phyloP scores from a whole-genome alignment of 1,140 invertebrate genomes.

The Rhagoletis zephyria region DNA sequence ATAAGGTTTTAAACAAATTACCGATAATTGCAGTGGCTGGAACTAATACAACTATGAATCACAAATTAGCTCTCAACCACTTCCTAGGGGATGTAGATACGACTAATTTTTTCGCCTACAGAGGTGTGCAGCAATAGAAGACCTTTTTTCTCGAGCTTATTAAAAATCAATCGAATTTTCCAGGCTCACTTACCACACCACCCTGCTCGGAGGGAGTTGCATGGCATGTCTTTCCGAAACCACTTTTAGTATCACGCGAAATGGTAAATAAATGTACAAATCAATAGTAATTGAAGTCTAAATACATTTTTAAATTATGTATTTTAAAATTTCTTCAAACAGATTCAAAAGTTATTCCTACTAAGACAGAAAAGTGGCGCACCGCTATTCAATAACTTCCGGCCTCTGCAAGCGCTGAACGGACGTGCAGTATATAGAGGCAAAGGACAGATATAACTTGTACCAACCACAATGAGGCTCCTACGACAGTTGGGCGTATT shows the following conservation, averaged over 20 bases:
- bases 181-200: constrained; percentile 86
- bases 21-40: neutral
- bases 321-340: constrained; percentile 38
- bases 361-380: constrained; percentile 58
- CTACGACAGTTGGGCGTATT: too few relatives aligned
- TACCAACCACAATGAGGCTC: too few relatives aligned
- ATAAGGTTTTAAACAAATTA: constrained; percentile 52
- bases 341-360: constrained; percentile 62
- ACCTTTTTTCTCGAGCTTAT: neutral
- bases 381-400: constrained; percentile 63
- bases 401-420: constrained; percentile 73
- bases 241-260: constrained; percentile 56
- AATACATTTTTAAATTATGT: neutral
- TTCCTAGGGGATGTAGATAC: constrained; percentile 62
- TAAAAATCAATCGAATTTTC: constrained; percentile 58
- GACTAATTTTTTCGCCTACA: constrained; percentile 63
- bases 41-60: constrained; percentile 48
- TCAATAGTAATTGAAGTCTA: too few relatives aligned
- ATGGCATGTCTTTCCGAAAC: constrained; percentile 65
- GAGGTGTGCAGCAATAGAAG: constrained; percentile 57
- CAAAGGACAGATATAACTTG: neutral
- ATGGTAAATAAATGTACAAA: too few relatives aligned
- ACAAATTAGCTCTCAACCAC: constrained; percentile 54
- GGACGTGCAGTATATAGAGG: constrained; percentile 77
- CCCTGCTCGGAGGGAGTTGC: constrained; percentile 67